Conservation (phyloP, 2,888 invertebrate species). For the Drosophila hamatofila region DNA sequence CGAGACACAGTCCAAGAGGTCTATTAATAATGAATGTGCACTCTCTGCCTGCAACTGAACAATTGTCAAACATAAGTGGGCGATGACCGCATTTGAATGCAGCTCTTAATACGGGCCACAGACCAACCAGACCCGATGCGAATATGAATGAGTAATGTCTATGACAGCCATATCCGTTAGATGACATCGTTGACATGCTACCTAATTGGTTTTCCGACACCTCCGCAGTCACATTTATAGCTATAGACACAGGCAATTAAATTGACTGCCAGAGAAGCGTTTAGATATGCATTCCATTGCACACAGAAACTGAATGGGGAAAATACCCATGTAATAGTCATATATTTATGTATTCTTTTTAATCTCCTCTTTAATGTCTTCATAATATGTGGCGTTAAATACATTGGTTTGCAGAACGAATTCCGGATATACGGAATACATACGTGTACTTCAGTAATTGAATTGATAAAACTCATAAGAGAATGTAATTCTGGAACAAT, state of each 20-base stretch:
- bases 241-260: not conserved
- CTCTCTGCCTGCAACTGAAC: conserved; percentile 16
- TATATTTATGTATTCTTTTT: not conserved
- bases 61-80: conserved; percentile 63
- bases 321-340: not conserved
- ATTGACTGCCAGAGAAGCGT: not conserved
- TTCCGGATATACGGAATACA: no score
- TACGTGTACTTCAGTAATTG: not conserved
- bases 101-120: conserved; percentile 42
- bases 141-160: conserved; percentile 6
- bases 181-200: conserved; percentile 25
- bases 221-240: not conserved
- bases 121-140: conserved; percentile 16
- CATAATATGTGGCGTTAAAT: no score
- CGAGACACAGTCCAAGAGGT: not conserved
- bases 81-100: conserved; percentile 57
- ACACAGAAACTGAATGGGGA: not conserved
- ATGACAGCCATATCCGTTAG: conserved; percentile 47
- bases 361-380: no score
- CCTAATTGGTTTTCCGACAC: conserved; percentile 43
- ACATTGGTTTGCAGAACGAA: not conserved
- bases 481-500: not conserved
- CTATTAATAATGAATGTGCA: conserved; percentile 44
- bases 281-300: conserved; percentile 4
- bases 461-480: not conserved